Conservation (phyloP, 1,140 invertebrate species). For the Radopholus similis region DNA sequence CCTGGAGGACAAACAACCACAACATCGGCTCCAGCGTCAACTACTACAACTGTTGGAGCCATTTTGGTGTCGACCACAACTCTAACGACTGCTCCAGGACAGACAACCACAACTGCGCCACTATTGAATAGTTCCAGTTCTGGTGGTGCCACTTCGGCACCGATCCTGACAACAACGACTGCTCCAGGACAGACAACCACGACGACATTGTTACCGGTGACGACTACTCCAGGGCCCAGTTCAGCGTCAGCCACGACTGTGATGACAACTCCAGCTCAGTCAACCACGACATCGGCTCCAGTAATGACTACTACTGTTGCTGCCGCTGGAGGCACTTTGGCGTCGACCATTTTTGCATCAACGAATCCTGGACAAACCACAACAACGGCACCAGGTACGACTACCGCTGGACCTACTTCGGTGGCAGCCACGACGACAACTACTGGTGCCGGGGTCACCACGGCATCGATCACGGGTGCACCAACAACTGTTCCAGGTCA, state of each 20-base stretch:
- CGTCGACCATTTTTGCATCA: neutral
- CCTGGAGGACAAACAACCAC: neutral
- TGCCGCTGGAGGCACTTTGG: neutral
- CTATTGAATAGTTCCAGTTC: neutral
- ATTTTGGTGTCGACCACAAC: neutral
- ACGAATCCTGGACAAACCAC: neutral
- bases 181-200: neutral
- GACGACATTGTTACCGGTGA: neutral
- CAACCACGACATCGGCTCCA: neutral
- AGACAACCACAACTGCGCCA: neutral
- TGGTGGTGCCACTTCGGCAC: neutral
- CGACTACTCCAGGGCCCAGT: too few relatives aligned
- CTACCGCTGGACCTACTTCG: neutral
- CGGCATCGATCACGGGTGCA: neutral
- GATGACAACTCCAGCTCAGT: neutral
- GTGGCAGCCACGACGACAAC: neutral
- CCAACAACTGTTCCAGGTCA: too few relatives aligned
- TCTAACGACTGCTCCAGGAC: neutral
- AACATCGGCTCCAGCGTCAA: neutral
- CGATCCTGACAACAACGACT: neutral
- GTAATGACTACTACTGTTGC: neutral
- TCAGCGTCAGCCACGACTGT: neutral
- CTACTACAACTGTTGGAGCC: neutral
- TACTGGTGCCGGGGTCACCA: neutral
- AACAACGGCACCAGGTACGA: neutral